Conservation (phyloP, 30 jellyfish, hydroid and myxozoan genomes). For the Chironex yamaguchii region DNA sequence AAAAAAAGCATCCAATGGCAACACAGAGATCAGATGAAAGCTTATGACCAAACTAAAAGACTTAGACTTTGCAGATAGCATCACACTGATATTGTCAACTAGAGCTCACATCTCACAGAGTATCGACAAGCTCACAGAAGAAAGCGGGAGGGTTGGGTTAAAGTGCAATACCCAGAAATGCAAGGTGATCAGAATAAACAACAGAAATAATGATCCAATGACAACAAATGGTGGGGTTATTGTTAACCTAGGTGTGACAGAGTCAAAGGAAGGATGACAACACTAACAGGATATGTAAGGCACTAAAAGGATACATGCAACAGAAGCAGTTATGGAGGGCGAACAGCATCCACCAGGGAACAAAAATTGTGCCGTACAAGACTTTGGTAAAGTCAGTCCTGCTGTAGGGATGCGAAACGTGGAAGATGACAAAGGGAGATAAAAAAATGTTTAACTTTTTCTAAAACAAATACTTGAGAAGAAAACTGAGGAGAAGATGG, state of each 20-base stretch:
- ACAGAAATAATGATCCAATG: too few relatives aligned
- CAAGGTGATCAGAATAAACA: too few relatives aligned
- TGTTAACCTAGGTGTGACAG: too few relatives aligned
- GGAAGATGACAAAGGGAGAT: neutral
- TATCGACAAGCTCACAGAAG: neutral
- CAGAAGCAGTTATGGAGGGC: too few relatives aligned
- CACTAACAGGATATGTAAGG: too few relatives aligned
- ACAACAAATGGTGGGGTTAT: too few relatives aligned
- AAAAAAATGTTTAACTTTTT: neutral
- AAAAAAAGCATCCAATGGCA: neutral
- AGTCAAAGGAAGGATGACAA: too few relatives aligned
- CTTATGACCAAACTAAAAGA: neutral
- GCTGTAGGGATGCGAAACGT: neutral
- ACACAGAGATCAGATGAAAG: neutral
- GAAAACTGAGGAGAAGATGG: neutral
- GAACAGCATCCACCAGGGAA: too few relatives aligned
- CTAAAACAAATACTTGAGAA: neutral
- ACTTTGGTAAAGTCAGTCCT: neutral
- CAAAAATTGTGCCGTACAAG: neutral
- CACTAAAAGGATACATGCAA: too few relatives aligned
- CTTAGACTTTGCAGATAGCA: neutral
- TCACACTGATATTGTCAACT: neutral
- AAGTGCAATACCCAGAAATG: neutral
- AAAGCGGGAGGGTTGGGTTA: neutral
- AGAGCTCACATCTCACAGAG: neutral